Evolutionary conservation across 92 coral and sea anemone species (phyloP), one percentile per base, ranked within the genome.

Genomic region (Bergia sp.): DNA sequence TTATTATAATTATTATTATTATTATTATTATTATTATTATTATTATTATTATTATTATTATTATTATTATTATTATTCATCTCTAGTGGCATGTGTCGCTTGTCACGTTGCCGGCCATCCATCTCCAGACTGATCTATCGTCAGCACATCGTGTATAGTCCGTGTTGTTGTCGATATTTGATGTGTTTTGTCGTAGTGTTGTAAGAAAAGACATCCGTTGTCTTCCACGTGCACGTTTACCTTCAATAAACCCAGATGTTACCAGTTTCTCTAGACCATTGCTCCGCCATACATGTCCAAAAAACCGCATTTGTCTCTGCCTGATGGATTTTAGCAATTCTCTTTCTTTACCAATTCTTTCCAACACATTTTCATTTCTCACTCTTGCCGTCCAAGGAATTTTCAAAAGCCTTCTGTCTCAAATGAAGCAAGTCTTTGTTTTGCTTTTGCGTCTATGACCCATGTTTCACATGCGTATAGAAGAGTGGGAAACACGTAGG

Each of bases 61-160:
- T n/a, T n/a, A n/a, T n/a, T n/a, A n/a, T n/a, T n/a, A n/a, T n/a
- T n/a, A n/a, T n/a, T n/a, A n/a, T n/a, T 72, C 76, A 72, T 72
- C 38, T 72, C 76, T 72, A 72, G 38, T 72, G 76, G 76, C 76
- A 72, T 72, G 76, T 72, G 76, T 72, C 76, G 76, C 76, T 72
- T 72, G 76, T 72, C 76, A 36, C 76, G 76, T 72, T 72, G 76
- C 76, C 76, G 76, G 76, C 76, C 76, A 72, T 72, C 76, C 76
- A 72, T 72, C 76, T 72, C 76, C 76, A 72, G 38, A 72, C 76
- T 72, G 76, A 72, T 72, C 76, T 72, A 72, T 72, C 76, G 76
- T 72, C 76, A 72, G 76, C 76, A 72, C 76, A 72, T 72, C 76
- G 76, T 72, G 76, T 72, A 21, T 72, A 72, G 76, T 72, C 76